phyloP scores from a whole-genome alignment of 2,113 vertebrate genomes.

The Psammodynastes pulverulentus region DNA sequence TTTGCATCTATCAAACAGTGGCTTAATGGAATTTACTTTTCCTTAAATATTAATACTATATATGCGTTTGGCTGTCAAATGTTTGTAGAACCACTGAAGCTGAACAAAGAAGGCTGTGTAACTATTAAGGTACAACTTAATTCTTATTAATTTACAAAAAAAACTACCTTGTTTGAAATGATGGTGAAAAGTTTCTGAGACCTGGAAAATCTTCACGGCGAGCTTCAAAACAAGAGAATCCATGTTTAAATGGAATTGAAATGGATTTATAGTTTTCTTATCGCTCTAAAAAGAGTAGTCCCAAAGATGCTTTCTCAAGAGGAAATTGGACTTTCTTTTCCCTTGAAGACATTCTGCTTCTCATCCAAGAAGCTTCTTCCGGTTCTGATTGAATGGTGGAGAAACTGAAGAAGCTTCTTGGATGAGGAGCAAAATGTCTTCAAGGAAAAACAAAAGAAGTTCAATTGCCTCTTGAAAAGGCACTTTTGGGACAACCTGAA shows the following conservation, averaged over 20 bases:
- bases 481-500: not conserved
- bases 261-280: not conserved
- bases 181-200: not conserved
- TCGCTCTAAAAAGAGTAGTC: not conserved
- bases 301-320: not conserved
- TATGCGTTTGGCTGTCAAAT: constrained; percentile 73
- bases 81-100: constrained; percentile 52
- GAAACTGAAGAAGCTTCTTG: too few relatives aligned
- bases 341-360: not conserved
- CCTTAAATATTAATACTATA: constrained; percentile 81
- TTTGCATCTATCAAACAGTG: constrained; percentile 73
- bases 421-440: not conserved
- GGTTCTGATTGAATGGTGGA: too few relatives aligned
- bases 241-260: not conserved
- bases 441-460: not conserved
- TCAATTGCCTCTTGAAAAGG: too few relatives aligned
- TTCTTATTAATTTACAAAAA: constrained; percentile 27
- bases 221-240: not conserved
- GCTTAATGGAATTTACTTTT: constrained; percentile 82
- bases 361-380: not conserved
- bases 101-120: constrained; percentile 47
- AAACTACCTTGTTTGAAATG: constrained; percentile 30
- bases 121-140: constrained; percentile 21
- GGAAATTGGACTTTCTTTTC: not conserved
- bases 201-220: constrained; percentile 9